Base-by-base conservation (phyloP, 2,888 invertebrate genomes). In the Synergus japonicus region DNA sequence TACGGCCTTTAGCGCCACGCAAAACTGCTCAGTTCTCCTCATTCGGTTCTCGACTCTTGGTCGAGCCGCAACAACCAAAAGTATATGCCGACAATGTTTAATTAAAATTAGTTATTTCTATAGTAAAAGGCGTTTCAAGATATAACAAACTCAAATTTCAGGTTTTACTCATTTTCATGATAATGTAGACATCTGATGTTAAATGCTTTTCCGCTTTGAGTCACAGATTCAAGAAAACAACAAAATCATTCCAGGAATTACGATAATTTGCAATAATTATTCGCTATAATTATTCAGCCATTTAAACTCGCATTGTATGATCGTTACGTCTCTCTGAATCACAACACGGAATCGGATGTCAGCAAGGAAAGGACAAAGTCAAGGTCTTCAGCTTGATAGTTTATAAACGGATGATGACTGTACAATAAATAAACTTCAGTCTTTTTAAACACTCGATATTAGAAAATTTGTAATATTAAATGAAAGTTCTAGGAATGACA, bases 41-140 rank as follows among this genome's bases (percentile, higher is more conserved):
- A 79, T 79, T 85, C 60, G 83, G 79, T 77, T 81, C 67, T 79
- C 82, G 87, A 81, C 81, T 77, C 77, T 49, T 22, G 66, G 64
- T 77, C 49, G 77, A 69, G 73, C 22, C 22, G 58, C 37, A 79
- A 7, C 10, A 10, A 4, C 0, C 0, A 1, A 4, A 3, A 10
- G 18, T 8, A 4, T 3, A 9, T 9, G 9, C 58, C 18, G 9
- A 18, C 18, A n/a, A n/a, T 2, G 15, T 29, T 29, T 29, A 29
- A 2, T n/a, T 2, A 54, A 54, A 44, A 44, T 44, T 44, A 10
- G 1, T 44, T 44, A 44, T 10, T 10, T 44, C 44, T 44, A 44
- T 0, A 44, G 2, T 10, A 10, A 44, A 44, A 10, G 10, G 44
- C 7, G 5, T 37, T 37, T 37, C 37, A 37, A 37, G 37, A 37